Evolutionary conservation across 2,797 vertebrate genomes (phyloP).

Genomic region (Sebastes hubbsi): DNA sequence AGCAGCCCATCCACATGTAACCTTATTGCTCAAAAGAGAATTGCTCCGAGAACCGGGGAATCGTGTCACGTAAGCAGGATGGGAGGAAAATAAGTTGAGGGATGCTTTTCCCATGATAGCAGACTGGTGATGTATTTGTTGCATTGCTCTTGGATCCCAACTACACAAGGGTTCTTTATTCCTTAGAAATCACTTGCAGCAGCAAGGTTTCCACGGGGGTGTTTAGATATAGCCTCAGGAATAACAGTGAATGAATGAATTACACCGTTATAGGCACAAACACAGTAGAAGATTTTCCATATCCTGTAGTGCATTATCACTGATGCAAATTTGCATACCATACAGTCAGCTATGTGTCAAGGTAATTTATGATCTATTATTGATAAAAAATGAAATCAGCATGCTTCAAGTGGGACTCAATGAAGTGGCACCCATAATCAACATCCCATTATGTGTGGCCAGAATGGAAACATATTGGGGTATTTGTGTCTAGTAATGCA

Average conservation of each 20-base stretch:
- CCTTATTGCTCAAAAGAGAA: background rate
- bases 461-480: slow-evolving; percentile 47
- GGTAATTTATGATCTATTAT: slow-evolving; percentile 54
- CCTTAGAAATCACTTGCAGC: slow-evolving; percentile 7
- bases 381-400: slow-evolving; percentile 48
- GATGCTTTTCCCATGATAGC: slow-evolving; percentile 13
- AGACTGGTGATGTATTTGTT: background rate
- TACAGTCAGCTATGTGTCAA: slow-evolving; percentile 13
- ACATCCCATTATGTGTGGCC: slow-evolving; percentile 37
- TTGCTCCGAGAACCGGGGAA: background rate
- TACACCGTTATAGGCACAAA: slow-evolving; percentile 16
- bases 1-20: background rate
- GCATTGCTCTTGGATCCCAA: slow-evolving; percentile 23
- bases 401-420: slow-evolving; percentile 34
- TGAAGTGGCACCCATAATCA: slow-evolving; percentile 31
- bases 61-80: background rate
- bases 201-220: background rate
- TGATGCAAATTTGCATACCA: slow-evolving; percentile 20
- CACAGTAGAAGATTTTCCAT: background rate
- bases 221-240: slow-evolving; percentile 14
- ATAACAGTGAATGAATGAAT: slow-evolving; percentile 26
- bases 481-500: slow-evolving; percentile 48
- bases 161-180: slow-evolving; percentile 4
- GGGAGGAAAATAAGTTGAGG: slow-evolving; percentile 1
- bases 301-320: slow-evolving; percentile 21